Evolutionary conservation across 2,113 vertebrate genomes (phyloP).

Genomic region (Epinephelus cyanopodus): DNA sequence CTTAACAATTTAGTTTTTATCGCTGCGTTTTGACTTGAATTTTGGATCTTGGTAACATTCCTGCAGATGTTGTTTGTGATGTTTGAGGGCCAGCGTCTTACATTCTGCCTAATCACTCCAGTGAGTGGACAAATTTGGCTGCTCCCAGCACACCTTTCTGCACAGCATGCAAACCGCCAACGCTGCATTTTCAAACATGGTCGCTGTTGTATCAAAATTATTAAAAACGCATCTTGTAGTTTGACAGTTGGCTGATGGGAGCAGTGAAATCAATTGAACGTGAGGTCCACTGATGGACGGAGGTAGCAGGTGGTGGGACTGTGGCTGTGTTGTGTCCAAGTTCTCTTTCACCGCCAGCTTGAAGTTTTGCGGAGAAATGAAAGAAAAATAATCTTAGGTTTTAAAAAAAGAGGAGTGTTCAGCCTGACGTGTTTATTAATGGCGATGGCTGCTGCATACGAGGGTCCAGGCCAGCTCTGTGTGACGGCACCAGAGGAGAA

Average conservation of each 20-base stretch:
- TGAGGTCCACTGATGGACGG: constrained; percentile 48
- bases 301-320: constrained; percentile 61
- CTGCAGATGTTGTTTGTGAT: background rate
- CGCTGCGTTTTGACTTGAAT: background rate
- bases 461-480: constrained; percentile 23
- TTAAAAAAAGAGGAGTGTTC: constrained; percentile 23
- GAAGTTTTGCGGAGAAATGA: constrained; percentile 12
- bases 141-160: background rate
- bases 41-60: background rate
- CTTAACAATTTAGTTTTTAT: background rate
- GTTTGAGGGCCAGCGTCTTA: background rate
- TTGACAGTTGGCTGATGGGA: constrained; percentile 5
- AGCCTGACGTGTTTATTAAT: constrained; percentile 62
- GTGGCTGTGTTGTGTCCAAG: constrained; percentile 20
- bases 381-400: constrained; percentile 15
- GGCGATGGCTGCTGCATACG: constrained; percentile 36
- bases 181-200: background rate
- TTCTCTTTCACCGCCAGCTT: constrained; percentile 10
- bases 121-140: constrained; percentile 20
- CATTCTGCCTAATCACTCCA: background rate
- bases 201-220: background rate
- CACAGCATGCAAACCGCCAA: background rate
- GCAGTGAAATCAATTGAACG: constrained; percentile 3
- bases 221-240: constrained; percentile 23
- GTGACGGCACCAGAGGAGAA: constrained; percentile 54